Percentiles rank a stretch among this genome's conserved stretches.
phyloP scores from a whole-genome alignment of 2,888 invertebrate species.

The Tricholauxania praeusta region DNA sequence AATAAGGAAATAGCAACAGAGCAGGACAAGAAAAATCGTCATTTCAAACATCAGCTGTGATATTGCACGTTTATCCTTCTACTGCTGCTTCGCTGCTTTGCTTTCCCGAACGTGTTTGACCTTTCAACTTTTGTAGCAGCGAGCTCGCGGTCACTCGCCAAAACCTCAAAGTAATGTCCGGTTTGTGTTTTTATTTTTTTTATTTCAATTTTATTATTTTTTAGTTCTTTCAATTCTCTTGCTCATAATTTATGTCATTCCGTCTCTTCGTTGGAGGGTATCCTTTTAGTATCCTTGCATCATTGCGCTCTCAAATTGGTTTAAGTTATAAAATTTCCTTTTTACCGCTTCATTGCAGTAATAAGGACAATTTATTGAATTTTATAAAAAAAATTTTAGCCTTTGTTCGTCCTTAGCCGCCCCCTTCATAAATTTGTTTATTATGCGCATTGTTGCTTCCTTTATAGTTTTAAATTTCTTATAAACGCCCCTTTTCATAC shows the following conservation, averaged over 20 bases:
- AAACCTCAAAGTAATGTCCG: constrained; percentile 42
- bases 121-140: constrained; percentile 38
- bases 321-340: constrained; percentile 61
- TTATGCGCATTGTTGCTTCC: constrained; percentile 60
- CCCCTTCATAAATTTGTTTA: constrained; percentile 59
- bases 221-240: background rate
- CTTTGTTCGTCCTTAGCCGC: background rate
- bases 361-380: constrained; percentile 67
- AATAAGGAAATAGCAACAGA: constrained; percentile 26
- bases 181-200: constrained; percentile 27
- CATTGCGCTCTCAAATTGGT: constrained; percentile 56
- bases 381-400: constrained; percentile 35
- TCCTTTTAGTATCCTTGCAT: constrained; percentile 36
- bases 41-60: constrained; percentile 46
- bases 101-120: constrained; percentile 43
- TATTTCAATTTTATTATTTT: background rate
- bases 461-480: constrained; percentile 61
- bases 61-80: constrained; percentile 36
- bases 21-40: background rate
- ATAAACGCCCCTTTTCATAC: constrained; percentile 45
- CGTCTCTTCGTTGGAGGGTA: constrained; percentile 4
- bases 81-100: background rate
- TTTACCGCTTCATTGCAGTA: constrained; percentile 65
- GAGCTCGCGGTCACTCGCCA: background rate
- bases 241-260: constrained; percentile 17